Conservation (phyloP, 2,113 vertebrate species). For the Carlito syrichta region DNA sequence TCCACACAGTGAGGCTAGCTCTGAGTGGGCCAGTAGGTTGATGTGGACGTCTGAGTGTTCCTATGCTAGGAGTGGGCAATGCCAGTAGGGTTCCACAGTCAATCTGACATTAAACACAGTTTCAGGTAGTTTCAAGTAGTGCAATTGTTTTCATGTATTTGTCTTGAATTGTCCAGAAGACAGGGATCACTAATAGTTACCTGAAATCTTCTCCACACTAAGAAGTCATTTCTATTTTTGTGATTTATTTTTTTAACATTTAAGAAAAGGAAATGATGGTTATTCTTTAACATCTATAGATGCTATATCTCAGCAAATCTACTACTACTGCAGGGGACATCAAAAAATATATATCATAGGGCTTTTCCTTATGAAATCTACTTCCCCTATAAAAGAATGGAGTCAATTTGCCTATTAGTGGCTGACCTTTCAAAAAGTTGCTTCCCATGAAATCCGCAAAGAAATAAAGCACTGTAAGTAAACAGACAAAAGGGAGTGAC, state of each 20-base stretch:
- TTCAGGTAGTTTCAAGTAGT: neutral
- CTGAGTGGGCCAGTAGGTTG: neutral
- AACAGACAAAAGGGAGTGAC: neutral
- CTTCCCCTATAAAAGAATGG: slow-evolving; percentile 20
- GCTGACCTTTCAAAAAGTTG: neutral
- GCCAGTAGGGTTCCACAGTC: too few relatives aligned
- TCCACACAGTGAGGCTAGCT: neutral
- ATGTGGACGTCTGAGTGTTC: neutral
- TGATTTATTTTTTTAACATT: neutral
- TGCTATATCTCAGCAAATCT: neutral
- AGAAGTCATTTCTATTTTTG: neutral
- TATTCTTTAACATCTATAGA: neutral
- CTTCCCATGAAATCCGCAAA: neutral
- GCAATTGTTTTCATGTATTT: neutral
- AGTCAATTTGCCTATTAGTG: neutral
- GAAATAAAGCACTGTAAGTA: neutral
- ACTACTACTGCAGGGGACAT: neutral
- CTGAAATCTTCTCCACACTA: neutral
- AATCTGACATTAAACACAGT: neutral
- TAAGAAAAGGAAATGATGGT: neutral
- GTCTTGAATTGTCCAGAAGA: neutral
- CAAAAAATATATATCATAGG: neutral
- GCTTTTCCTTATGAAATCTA: neutral
- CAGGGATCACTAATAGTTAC: neutral
- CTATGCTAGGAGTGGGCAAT: neutral